A percentile compares a stretch with the other conserved stretches of the same genome.
phyloP scores from a whole-genome alignment of 2,797 vertebrate species.

The Pteropus rufus region DNA sequence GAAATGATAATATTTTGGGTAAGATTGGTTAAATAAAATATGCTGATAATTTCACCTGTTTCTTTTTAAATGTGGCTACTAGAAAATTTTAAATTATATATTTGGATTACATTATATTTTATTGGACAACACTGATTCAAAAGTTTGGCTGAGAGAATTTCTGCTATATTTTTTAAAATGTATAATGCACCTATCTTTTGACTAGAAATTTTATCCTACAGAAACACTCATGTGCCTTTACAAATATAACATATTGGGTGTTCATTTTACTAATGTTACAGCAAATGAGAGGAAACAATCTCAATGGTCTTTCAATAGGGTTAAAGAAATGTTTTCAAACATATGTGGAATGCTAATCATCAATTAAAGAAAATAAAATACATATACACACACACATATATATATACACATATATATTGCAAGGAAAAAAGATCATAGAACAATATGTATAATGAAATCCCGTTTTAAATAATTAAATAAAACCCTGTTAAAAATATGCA shows the following conservation, averaged over 20 bases:
- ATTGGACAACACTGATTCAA: neutral
- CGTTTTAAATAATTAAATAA: neutral
- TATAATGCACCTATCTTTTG: neutral
- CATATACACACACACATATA: too few relatives aligned
- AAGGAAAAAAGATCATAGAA: neutral
- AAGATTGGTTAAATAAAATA: neutral
- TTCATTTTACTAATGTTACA: neutral
- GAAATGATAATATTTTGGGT: neutral
- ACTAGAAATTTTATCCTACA: neutral
- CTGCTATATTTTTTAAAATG: neutral
- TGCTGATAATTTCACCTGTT: neutral
- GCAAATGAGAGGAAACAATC: neutral
- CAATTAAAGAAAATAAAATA: neutral
- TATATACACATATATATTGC: neutral
- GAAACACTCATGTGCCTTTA: neutral
- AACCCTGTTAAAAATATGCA: neutral
- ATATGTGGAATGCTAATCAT: neutral
- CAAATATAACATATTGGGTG: neutral
- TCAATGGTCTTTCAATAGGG: neutral
- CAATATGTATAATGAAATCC: neutral
- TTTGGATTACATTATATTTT: neutral
- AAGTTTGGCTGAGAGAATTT: neutral
- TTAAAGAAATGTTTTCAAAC: conserved; percentile 3
- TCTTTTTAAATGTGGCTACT: neutral
- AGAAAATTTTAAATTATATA: neutral